Conservation (phyloP, 2,797 vertebrate species). For the Eulemur albifrons region DNA sequence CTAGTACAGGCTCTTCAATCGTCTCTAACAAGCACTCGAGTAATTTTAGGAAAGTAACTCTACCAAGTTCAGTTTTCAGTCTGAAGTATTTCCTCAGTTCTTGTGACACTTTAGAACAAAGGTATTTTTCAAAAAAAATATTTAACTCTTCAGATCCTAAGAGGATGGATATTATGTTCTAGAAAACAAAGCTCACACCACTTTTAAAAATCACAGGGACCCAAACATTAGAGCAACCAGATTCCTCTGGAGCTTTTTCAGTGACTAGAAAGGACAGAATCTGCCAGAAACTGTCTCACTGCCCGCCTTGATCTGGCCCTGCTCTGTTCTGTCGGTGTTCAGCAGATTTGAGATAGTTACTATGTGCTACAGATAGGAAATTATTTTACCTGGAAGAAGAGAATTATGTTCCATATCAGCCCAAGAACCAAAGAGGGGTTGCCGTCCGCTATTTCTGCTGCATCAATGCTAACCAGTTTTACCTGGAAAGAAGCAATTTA, state of each 20-base stretch:
- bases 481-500: conserved; percentile 86
- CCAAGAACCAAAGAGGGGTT: conserved; percentile 97
- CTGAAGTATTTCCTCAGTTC: neutral
- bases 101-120: neutral
- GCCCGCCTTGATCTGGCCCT: neutral
- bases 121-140: neutral
- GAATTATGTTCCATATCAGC: conserved; percentile 98
- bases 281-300: neutral
- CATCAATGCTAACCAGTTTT: conserved; percentile 97
- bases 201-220: neutral
- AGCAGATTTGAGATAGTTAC: fast-evolving
- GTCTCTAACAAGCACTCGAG: neutral
- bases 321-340: neutral
- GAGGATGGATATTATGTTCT: neutral
- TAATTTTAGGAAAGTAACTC: neutral
- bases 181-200: neutral
- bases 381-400: conserved; percentile 95
- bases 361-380: fast-evolving
- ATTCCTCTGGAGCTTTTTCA: neutral
- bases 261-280: neutral
- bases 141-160: neutral
- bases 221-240: neutral
- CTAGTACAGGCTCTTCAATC: neutral
- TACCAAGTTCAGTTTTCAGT: neutral
- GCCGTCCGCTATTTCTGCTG: conserved; percentile 95